Evolutionary conservation across 2,888 invertebrate species (phyloP).

Genomic region (Drosophila longiperda): DNA sequence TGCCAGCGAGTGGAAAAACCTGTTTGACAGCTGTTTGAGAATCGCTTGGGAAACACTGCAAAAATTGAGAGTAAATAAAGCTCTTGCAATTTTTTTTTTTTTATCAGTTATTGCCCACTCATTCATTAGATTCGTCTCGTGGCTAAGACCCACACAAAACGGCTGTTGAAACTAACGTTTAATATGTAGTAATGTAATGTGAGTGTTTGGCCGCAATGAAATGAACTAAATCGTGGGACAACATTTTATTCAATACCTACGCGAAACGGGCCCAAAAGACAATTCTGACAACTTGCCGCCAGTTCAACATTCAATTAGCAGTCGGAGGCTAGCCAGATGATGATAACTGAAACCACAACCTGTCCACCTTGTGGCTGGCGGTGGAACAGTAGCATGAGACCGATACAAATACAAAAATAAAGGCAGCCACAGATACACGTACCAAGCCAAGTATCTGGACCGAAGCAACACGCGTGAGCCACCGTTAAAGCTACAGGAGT

Average conservation of each 20-base stretch:
- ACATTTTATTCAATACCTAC: conserved; percentile 37
- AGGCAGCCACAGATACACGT: conserved; percentile 6
- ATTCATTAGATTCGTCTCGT: conserved; percentile 54
- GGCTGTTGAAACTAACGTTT: conserved; percentile 15
- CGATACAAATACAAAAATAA: conserved; percentile 13
- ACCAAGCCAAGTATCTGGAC: conserved; percentile 14
- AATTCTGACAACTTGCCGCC: conserved; percentile 32
- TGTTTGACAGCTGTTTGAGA: conserved; percentile 64
- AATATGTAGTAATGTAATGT: conserved; percentile 4
- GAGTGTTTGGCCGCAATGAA: conserved; percentile 47
- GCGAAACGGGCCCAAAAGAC: conserved; percentile 19
- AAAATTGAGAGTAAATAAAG: conserved; percentile 29
- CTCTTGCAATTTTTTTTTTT: conserved; percentile 52
- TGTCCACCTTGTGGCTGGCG: conserved; percentile 59
- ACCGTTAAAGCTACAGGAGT: conserved; percentile 54
- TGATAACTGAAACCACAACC: conserved; percentile 51
- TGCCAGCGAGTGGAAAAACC: conserved; percentile 45
- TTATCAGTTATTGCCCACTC: conserved; percentile 57
- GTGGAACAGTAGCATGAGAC: conserved; percentile 56
- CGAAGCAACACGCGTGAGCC: conserved; percentile 29
- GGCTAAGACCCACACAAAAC: conserved; percentile 54
- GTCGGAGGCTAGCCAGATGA: conserved; percentile 18
- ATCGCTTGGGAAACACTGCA: conserved; percentile 42
- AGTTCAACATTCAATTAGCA: conserved; percentile 37
- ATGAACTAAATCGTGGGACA: conserved; percentile 45